phyloP scores from a whole-genome alignment of 2,888 invertebrate genomes.

The Margaritifera margaritifera region DNA sequence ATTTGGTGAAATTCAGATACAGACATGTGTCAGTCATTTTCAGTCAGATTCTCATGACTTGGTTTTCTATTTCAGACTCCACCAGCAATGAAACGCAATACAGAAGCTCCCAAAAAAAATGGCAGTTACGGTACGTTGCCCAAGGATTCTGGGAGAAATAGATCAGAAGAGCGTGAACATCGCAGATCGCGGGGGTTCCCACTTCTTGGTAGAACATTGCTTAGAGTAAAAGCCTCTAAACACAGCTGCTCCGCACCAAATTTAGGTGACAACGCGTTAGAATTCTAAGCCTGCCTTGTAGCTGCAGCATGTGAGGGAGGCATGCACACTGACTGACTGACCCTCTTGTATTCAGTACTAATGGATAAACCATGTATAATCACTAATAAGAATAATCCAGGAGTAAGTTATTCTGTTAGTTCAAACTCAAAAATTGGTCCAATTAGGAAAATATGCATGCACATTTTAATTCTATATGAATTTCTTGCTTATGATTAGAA shows the following conservation, averaged over 20 bases:
- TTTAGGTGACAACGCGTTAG: conserved; percentile 80
- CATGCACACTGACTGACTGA: conserved; percentile 8
- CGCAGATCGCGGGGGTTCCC: conserved; percentile 59
- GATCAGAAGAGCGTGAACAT: conserved; percentile 46
- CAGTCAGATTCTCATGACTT: background rate
- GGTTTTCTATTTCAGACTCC: conserved; percentile 79
- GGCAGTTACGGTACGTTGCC: conserved; percentile 67
- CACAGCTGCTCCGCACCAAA: conserved; percentile 92
- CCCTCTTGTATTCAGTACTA: background rate
- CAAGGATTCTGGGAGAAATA: conserved; percentile 45
- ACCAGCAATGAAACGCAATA: conserved; percentile 72
- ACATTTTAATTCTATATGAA: no score
- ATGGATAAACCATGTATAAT: no score
- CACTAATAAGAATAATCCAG: no score
- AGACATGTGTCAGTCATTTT: no score
- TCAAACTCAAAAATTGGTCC: no score
- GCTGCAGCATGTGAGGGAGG: conserved; percentile 15
- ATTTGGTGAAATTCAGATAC: no score
- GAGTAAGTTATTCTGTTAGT: no score
- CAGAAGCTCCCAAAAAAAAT: conserved; percentile 30
- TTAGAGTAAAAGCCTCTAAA: conserved; percentile 75
- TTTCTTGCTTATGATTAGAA: no score
- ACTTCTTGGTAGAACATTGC: conserved; percentile 81
- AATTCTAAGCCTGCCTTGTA: conserved; percentile 9
- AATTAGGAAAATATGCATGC: no score